These are phyloP conservation scores for Ceryle rudis DNA, from an alignment of 2,797 vertebrate genomes.

Conservation along the genomic window DNA sequence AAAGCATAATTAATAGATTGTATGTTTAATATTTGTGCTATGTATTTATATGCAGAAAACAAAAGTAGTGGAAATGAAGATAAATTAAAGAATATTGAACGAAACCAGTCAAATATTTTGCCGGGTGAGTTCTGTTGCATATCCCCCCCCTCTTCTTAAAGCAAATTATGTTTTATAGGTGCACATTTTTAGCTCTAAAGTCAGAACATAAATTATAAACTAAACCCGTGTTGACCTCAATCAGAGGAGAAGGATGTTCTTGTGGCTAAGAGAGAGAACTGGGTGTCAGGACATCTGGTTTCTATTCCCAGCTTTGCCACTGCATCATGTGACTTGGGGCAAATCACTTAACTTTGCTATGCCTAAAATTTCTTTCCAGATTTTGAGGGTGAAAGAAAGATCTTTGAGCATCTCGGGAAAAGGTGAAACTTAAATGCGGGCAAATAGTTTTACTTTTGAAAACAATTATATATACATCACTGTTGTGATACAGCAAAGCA, in stretches of 20 bases:
- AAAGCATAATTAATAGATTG: not conserved
- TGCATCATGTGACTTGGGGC: not conserved
- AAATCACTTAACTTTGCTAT: slow-evolving; percentile 17
- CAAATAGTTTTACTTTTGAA: not conserved
- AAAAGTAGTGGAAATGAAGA: slow-evolving; percentile 87
- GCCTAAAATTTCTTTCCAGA: slow-evolving; percentile 1
- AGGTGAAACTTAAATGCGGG: not conserved
- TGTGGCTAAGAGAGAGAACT: slow-evolving; percentile 49
- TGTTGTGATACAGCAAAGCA: not conserved
- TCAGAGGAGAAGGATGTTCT: slow-evolving; percentile 56
- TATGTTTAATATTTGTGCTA: not conserved
- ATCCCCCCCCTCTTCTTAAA: not conserved
- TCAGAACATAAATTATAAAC: slow-evolving; percentile 42
- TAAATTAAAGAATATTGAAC: slow-evolving; percentile 89
- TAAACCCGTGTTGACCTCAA: slow-evolving; percentile 39
- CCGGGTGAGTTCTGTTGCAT: slow-evolving; percentile 84
- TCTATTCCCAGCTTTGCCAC: slow-evolving; percentile 57
- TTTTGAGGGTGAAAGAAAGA: not conserved
- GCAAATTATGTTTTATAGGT: not conserved
- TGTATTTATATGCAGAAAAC: slow-evolving; percentile 58
- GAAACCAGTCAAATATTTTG: slow-evolving; percentile 92
- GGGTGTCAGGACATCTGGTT: slow-evolving; percentile 68
- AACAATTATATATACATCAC: not conserved
- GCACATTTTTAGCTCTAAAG: slow-evolving; percentile 56
- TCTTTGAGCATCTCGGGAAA: not conserved